Evolutionary conservation across 2,888 invertebrate genomes (phyloP), one percentile per base, ranked within the genome.

Genomic region (Coremacera marginata): DNA sequence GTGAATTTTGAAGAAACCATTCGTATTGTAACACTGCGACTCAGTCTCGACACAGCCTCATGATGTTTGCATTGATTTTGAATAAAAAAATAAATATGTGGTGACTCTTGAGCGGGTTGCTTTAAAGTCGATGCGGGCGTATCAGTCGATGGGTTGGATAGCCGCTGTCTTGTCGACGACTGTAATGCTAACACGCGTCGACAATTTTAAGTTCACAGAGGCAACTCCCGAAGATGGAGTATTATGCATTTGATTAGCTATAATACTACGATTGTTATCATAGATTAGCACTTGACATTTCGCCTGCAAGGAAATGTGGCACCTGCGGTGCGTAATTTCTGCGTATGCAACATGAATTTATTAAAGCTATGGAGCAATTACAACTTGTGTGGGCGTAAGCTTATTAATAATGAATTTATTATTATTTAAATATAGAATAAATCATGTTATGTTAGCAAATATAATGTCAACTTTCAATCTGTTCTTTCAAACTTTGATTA

Each of bases 51-150:
- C 37, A 79, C 67, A 34, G 78, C 70, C 37, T 77, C 57, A 9
- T 65, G 82, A 82, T 44, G 82, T 78, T 63, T 80, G 79, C 44
- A 79, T 76, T 4, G 80, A 79, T 37, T 81, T 80, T 8, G 82
- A 80, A 67, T 82, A 82, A 60, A 82, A n/a, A n/a, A n/a, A n/a
- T n/a, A 83, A 52, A 83, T 80, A 31, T 81, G 80, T 11, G 83
- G 83, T 27, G 83, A 83, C 16, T 81, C 83, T 60, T 83, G 83
- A 3, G 80, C 76, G 5, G 80, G 76, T 25, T 80, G 78, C 68
- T 81, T 80, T 0, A 79, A 7, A 1, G 78, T 37, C 9, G 63
- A 14, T 8, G 76, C 37, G 11, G 73, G 60, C 5, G 68, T 25
- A 4, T 57, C 70, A 63, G n/a, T 62, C 7, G 74, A 19, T 19